These are phyloP conservation scores for Rhinoraja longicauda DNA, from an alignment of 2,797 vertebrate genomes.

Conservation along the genomic window DNA sequence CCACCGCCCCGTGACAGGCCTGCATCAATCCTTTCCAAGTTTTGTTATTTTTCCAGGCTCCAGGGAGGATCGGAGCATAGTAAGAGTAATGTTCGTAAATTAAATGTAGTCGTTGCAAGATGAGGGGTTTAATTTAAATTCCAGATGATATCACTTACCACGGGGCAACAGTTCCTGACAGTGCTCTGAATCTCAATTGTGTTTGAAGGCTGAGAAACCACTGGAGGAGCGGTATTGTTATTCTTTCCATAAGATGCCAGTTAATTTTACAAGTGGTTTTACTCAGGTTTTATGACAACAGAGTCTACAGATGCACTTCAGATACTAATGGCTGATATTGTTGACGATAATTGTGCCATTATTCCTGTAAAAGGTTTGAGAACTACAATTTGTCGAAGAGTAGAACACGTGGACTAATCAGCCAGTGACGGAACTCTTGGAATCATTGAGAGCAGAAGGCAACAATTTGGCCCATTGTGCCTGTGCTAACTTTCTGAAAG, in stretches of 20 bases:
- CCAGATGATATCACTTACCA: background rate
- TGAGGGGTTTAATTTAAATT: background rate
- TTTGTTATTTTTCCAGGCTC: background rate
- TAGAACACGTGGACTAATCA: background rate
- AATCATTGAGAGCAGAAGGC: background rate
- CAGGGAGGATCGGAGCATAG: background rate
- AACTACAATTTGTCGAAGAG: background rate
- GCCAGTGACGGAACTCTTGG: background rate
- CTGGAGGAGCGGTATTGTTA: background rate
- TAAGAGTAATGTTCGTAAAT: background rate
- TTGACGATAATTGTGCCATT: slow-evolving; percentile 7
- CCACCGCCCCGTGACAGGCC: background rate
- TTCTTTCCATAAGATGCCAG: background rate
- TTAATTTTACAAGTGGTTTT: background rate
- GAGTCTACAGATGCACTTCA: background rate
- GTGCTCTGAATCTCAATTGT: background rate
- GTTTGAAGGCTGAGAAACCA: background rate
- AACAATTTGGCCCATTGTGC: background rate
- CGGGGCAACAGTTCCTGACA: background rate
- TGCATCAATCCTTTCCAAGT: background rate
- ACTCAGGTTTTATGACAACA: background rate
- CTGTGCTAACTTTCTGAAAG: background rate
- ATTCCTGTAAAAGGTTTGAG: background rate
- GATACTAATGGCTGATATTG: background rate
- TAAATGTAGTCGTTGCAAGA: background rate